A percentile compares a stretch with the other conserved stretches of the same genome.
These are phyloP conservation scores for Amphilophus citrinellus DNA, from an alignment of 2,113 vertebrate genomes.

Conservation along the genomic window DNA sequence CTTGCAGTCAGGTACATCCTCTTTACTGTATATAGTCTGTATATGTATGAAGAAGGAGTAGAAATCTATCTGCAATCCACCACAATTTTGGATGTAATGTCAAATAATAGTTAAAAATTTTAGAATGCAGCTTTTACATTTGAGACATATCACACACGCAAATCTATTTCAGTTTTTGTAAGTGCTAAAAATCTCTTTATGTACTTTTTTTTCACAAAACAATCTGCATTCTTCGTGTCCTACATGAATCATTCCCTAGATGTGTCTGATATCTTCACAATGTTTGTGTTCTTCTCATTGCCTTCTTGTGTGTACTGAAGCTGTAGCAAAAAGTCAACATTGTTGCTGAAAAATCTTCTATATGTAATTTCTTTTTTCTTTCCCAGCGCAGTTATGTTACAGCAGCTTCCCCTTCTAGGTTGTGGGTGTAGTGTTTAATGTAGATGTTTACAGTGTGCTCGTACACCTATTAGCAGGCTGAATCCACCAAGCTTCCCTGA, in stretches of 20 bases:
- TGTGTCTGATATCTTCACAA: conserved; percentile 43
- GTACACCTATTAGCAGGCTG: conserved; percentile 37
- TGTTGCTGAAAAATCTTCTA: conserved; percentile 11
- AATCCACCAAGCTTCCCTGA: conserved; percentile 57
- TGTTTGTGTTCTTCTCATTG: conserved; percentile 54
- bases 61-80: conserved; percentile 38
- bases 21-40: conserved; percentile 44
- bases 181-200: conserved; percentile 14
- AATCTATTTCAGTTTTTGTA: conserved; percentile 48
- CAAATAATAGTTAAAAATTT: conserved; percentile 47
- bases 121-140: conserved; percentile 49
- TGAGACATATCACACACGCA: conserved; percentile 60
- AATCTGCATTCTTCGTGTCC: conserved; percentile 37
- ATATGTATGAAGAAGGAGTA: conserved; percentile 26
- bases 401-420: conserved; percentile 30
- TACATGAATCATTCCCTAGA: conserved; percentile 30
- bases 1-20: conserved; percentile 16
- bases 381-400: conserved; percentile 18
- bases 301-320: conserved; percentile 65
- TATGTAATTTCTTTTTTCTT: neutral
- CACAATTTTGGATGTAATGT: conserved; percentile 46
- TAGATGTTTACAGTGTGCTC: conserved; percentile 54
- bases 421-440: conserved; percentile 26
- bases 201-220: conserved; percentile 15
- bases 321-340: conserved; percentile 56